Evolutionary conservation across 2,113 vertebrate genomes (phyloP), one percentile per base, ranked within the genome.

Genomic region (Nematolebias whitei): DNA sequence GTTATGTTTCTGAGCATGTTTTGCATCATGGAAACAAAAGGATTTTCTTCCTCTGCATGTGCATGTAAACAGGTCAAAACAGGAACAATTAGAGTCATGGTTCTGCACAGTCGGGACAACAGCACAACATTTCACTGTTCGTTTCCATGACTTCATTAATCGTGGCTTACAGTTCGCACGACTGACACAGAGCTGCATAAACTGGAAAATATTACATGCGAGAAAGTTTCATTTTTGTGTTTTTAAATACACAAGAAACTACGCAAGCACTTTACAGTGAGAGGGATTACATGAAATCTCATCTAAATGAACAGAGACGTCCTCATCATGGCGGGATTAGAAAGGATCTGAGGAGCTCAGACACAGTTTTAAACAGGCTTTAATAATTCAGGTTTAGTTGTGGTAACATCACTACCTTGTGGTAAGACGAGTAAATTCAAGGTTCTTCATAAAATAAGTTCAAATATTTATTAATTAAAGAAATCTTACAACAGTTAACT

Each of bases 271-370:
- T 60, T 58, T n/a, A 73, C 66, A 79, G 71, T 59, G 12, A 40
- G 19, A 20, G 35, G 41, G 72, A 62, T 85, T 66, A 69, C 3
- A 29, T 59, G 7, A 61, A 78, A 78, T 73, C 58, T 76, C 45
- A 61, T 53, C 35, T 69, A 74, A 85, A 83, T 55, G 83, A 80
- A 78, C 67, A 75, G 3, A 70, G 43, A 63, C 48, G 55, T 75
- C 41, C 60, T 20, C 69, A 65, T 62, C 54, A 63, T 16, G 54
- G 50, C 29, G 20, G 63, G 76, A 87, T 86, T 83, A 84, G 61
- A 12, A 18, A n/a, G 81, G 65, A 74, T 79, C 72, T 57, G 22
- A 26, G 56, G 20, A 57, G 55, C 54, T 51, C 48, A 72, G 41
- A 80, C 35, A 15, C 13, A 26, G 51, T 60, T 65, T 44, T n/a